Percentiles rank a stretch among this genome's conserved stretches.
Conservation (phyloP, 2,113 vertebrate species). For the Oreotrochilus melanogaster region DNA sequence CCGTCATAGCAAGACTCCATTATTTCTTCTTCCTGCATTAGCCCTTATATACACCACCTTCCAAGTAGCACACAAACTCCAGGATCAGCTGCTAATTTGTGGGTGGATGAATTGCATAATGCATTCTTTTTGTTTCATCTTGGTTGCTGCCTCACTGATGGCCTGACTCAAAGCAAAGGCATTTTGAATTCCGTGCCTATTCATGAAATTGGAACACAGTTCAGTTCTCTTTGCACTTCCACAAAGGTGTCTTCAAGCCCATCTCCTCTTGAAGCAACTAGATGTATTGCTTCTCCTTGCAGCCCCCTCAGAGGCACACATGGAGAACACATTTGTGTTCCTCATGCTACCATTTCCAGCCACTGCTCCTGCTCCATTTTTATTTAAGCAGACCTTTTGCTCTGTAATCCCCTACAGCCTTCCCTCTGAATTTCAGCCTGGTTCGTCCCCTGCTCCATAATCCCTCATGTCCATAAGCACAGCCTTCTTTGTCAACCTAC, state of each 20-base stretch:
- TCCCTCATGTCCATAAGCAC: neutral
- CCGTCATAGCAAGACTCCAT: neutral
- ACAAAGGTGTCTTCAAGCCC: neutral
- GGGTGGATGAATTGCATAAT: neutral
- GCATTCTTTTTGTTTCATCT: neutral
- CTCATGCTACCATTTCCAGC: neutral
- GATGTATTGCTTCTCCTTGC: accelerated
- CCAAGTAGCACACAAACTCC: neutral
- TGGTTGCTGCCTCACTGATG: neutral
- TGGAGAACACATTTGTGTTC: accelerated
- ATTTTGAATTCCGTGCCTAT: neutral
- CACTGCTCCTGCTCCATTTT: neutral
- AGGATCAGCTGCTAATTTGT: neutral
- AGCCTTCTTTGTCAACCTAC: neutral
- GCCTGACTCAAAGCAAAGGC: neutral
- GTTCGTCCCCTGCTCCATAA: neutral
- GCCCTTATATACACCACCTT: neutral
- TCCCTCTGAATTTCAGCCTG: neutral
- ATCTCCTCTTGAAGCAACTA: neutral
- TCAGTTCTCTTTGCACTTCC: accelerated
- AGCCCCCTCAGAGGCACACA: neutral
- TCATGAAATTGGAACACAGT: accelerated
- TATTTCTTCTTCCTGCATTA: neutral
- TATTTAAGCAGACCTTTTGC: neutral
- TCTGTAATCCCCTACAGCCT: neutral